Conservation (phyloP, 2,113 vertebrate species). For the Bambusicola thoracicus region DNA sequence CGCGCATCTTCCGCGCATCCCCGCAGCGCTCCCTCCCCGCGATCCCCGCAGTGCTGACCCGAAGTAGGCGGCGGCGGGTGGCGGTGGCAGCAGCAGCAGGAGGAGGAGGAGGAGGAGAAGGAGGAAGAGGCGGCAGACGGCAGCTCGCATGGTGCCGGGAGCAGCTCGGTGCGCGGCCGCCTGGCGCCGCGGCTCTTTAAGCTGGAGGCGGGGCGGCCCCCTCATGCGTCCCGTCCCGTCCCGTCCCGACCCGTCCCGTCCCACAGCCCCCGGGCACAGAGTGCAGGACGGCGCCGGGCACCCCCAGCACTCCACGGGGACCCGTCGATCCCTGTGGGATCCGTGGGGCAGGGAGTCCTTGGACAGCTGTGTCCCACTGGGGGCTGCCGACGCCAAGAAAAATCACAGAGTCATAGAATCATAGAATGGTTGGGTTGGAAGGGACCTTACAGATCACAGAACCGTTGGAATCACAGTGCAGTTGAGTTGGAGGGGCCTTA, state of each 20-base stretch:
- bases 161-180: slow-evolving; percentile 52
- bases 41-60: slow-evolving; percentile 83
- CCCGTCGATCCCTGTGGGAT: not conserved
- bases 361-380: not conserved
- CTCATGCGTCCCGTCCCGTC: slow-evolving; percentile 3
- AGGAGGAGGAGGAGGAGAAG: slow-evolving; percentile 80
- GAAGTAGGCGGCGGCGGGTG: slow-evolving; percentile 89
- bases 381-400: not conserved
- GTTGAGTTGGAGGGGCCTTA: no score
- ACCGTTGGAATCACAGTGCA: no score
- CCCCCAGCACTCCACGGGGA: not conserved
- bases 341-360: not conserved
- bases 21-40: not conserved
- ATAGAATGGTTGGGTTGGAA: no score
- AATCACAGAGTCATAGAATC: no score
- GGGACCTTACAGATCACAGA: no score
- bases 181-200: slow-evolving; percentile 71
- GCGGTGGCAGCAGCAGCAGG: slow-evolving; percentile 63
- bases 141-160: slow-evolving; percentile 90
- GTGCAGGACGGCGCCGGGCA: not conserved
- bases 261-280: slow-evolving; percentile 55
- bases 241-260: slow-evolving; percentile 32
- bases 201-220: slow-evolving; percentile 66
- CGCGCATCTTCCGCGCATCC: not conserved
- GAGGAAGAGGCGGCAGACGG: slow-evolving; percentile 81